Evolutionary conservation across 2,888 invertebrate species (phyloP), one percentile per base, ranked within the genome.

Genomic region (Deilephila porcellus): DNA sequence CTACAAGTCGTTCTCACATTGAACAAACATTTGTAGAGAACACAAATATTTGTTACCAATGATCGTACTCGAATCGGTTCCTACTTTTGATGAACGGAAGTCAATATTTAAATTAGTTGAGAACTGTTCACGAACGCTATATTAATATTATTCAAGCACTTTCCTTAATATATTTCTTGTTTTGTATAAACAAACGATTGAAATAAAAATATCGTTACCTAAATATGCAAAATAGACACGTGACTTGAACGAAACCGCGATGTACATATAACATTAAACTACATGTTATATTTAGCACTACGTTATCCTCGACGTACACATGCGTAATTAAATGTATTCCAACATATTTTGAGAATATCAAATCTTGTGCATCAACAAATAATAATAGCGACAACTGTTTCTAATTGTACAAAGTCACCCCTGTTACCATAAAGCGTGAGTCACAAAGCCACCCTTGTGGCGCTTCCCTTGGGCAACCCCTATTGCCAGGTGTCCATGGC

Each of bases 401-500:
- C 34, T n/a, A 67, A 52, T 19, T n/a, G 20, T 52, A 67, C 20
- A 67, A 67, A 52, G 20, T 1, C 25, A 52, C 25, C 45, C 37
- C 56, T n/a, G 5, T n/a, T 56, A 56, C 56, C n/a, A n/a, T 25
- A 52, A 52, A 6, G 14, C 45, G 45, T 67, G 67, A 45, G 25
- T 67, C 67, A 67, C 25, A 45, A 17, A 25, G 11, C 14, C 25
- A 67, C 67, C 67, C 67, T 67, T 25, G 17, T 25, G 25, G 67
- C 20, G 52, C 45, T 64, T 67, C 67, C 67, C 67, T 20, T 25
- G 67, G 52, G 52, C 67, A 67, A 67, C 67, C 67, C 67, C 45
- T 56, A 5, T 1, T 25, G 52, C 32, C 56, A 19, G 32, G 34
- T 63, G 62, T 67, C 67, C 25, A 45, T 67, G 67, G 67, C 14